Percentiles rank a stretch among this genome's conserved stretches.
phyloP scores from a whole-genome alignment of 2,113 vertebrate genomes.

The Junco hyemalis region DNA sequence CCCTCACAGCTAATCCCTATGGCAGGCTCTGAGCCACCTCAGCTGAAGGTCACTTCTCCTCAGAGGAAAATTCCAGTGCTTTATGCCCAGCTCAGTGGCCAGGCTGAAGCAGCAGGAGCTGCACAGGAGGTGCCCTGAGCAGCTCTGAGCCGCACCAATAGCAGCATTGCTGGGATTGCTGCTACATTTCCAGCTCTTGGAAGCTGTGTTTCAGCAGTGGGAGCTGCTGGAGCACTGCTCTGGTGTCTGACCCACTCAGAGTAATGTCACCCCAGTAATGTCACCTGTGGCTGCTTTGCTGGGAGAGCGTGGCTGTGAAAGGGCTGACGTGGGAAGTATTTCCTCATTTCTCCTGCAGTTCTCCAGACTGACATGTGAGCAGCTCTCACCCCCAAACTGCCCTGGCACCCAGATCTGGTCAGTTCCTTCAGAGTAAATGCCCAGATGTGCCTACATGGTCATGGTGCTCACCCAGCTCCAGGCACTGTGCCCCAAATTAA shows the following conservation, averaged over 20 bases:
- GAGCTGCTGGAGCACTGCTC: not conserved
- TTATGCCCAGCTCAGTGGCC: not conserved
- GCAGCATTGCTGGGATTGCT: not conserved
- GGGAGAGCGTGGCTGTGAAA: not conserved
- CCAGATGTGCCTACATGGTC: fast-evolving
- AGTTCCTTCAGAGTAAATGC: not conserved
- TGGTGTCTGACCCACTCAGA: not conserved
- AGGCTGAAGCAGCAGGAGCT: not conserved
- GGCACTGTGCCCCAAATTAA: no score
- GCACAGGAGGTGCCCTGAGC: not conserved
- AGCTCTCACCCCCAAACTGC: not conserved
- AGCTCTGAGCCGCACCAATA: not conserved
- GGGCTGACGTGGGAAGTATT: not conserved
- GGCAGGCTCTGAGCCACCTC: constrained; percentile 28
- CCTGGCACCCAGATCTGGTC: not conserved
- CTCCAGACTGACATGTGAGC: not conserved
- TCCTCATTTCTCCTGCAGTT: not conserved
- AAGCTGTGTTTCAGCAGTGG: not conserved
- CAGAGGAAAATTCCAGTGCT: constrained; percentile 47
- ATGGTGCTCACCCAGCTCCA: not conserved
- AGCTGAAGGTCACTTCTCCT: constrained; percentile 35
- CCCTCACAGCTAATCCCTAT: not conserved
- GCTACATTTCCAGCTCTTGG: not conserved
- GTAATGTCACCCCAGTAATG: not conserved
- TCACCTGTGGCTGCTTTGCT: not conserved